These are phyloP conservation scores for Dysmachus trigonus DNA, from an alignment of 2,888 invertebrate species.

Conservation along the genomic window DNA sequence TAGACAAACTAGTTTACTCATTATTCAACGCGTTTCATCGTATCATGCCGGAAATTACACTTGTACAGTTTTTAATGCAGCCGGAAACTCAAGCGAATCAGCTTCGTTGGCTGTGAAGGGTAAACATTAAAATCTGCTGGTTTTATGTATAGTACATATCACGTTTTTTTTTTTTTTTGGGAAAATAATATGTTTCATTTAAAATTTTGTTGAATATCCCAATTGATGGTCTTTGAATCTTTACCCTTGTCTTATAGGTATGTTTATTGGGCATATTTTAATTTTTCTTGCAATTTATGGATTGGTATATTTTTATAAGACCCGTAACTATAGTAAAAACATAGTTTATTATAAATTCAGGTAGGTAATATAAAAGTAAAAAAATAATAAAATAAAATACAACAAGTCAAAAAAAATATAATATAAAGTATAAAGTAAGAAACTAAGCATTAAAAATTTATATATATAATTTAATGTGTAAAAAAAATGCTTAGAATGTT, in stretches of 20 bases:
- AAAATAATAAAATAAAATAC: neutral
- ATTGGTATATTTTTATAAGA: too few species aligned
- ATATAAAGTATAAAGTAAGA: neutral
- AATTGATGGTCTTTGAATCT: neutral
- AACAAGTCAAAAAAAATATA: neutral
- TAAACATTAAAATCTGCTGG: constrained; percentile 62
- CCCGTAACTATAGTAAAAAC: neutral
- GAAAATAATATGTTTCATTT: neutral
- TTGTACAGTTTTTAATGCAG: constrained; percentile 69
- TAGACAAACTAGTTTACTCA: constrained; percentile 67
- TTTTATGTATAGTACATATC: neutral
- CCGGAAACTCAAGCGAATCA: constrained; percentile 67
- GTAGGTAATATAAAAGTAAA: neutral
- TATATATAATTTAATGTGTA: neutral
- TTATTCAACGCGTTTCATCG: constrained; percentile 70
- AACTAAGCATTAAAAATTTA: neutral
- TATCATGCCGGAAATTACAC: constrained; percentile 71
- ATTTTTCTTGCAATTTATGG: neutral
- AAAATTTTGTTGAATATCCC: neutral
- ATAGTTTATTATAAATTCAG: neutral
- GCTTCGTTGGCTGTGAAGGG: constrained; percentile 70
- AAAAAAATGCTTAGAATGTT: neutral
- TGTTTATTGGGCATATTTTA: neutral
- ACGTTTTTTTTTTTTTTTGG: neutral
- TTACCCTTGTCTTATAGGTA: neutral